These are phyloP conservation scores for Agrenia bidenticulata DNA, from an alignment of 2,888 invertebrate genomes.

Conservation along the genomic window DNA sequence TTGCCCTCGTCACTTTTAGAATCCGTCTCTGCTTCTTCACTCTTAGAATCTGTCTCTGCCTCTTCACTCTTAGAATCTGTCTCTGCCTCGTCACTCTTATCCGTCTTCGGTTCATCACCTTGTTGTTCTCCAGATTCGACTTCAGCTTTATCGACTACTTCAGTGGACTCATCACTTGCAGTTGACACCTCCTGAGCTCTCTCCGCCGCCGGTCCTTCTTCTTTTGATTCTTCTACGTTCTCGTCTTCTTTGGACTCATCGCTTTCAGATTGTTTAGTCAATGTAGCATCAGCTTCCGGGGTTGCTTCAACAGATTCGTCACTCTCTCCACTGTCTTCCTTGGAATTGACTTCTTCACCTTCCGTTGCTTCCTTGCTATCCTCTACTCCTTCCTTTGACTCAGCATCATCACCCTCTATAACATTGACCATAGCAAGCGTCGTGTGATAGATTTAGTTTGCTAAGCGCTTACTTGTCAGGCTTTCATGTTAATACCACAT, in stretches of 20 bases:
- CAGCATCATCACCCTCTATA: conserved; percentile 44
- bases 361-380: no score
- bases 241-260: conserved; percentile 11
- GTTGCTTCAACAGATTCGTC: conserved; percentile 16
- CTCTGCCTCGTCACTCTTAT: conserved; percentile 46
- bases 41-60: conserved; percentile 27
- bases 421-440: conserved; percentile 25
- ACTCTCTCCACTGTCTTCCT: conserved; percentile 50
- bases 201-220: conserved; percentile 40
- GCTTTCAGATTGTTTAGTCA: neutral
- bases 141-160: conserved; percentile 30
- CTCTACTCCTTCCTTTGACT: neutral
- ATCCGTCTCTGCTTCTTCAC: conserved; percentile 15
- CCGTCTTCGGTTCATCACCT: conserved; percentile 46
- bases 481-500: no score
- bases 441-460: no score
- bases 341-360: conserved; percentile 10
- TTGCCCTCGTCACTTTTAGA: conserved; percentile 35
- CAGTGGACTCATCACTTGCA: conserved; percentile 52
- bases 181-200: conserved; percentile 24
- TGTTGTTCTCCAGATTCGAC: conserved; percentile 35
- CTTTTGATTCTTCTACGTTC: conserved; percentile 18
- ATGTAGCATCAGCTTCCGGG: neutral
- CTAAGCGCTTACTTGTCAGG: no score
- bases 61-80: conserved; percentile 38